Evolutionary conservation across 2,888 invertebrate species (phyloP), one percentile per base, ranked within the genome.

Genomic region (Leptinotarsa haldemani): DNA sequence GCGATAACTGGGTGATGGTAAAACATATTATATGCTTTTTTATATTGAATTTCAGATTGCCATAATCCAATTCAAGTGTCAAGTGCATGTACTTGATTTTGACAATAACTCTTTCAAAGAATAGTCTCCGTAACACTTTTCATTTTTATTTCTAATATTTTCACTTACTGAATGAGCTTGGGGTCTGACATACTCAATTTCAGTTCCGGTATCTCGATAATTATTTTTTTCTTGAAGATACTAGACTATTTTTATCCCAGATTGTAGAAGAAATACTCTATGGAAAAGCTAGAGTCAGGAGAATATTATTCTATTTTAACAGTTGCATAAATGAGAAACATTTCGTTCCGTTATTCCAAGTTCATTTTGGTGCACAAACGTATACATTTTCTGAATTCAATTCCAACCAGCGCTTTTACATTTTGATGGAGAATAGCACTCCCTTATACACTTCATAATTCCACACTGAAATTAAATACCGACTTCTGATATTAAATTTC

Each of bases 391-490:
- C 65, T 47, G 22, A 40, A 47, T 77, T 74, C 63, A 65, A 69
- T 65, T 69, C 40, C 65, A 68, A 52, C 52, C 22, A 48, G 65
- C 40, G 74, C 69, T 71, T 69, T 58, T 58, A 20, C 67, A 71
- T 46, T 48, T 47, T 48, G 65, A 71, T 65, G 68, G 65, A 61
- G 53, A 66, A 64, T 20, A 68, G 73, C 58, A 65, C 69, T 77
- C 67, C 58, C 63, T 48, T 66, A 74, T 70, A 22, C 61, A 64
- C 74, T 78, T 77, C 70, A 74, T 76, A 75, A 77, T 80, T 75
- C 72, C 67, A 65, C 71, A 71, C 68, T 67, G 70, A 74, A 78
- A 75, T 76, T 74, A 77, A 78, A 75, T 74, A 71, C 70, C 76
- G 48, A 65, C 53, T 69, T 67, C 72, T 69, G 74, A 74, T 74